These are phyloP conservation scores for Habrosyne pyritoides DNA, from an alignment of 2,888 invertebrate genomes.

Conservation along the genomic window DNA sequence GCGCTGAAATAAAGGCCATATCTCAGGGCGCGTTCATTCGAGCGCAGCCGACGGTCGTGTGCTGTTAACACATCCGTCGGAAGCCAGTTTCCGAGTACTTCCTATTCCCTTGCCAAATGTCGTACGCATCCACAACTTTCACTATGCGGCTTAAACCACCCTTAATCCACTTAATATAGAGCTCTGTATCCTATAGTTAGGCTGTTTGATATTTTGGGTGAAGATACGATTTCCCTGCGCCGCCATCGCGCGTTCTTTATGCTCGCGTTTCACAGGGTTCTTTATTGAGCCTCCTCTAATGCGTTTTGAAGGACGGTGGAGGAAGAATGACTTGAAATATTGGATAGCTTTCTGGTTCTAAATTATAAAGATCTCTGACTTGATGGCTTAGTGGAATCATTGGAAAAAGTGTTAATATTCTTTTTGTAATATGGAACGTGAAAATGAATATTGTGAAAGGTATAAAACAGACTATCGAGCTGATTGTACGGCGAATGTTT, in stretches of 20 bases:
- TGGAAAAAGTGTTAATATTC: too few relatives aligned
- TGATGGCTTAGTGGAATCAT: too few relatives aligned
- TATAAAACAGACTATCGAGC: neutral
- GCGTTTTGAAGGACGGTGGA: slow-evolving; percentile 34
- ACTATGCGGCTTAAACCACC: slow-evolving; percentile 10
- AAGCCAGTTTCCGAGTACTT: slow-evolving; percentile 39
- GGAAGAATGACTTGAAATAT: slow-evolving; percentile 29
- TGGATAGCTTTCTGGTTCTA: slow-evolving; percentile 6
- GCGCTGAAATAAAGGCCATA: slow-evolving; percentile 36
- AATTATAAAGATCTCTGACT: slow-evolving; percentile 6
- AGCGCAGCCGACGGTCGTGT: slow-evolving; percentile 13
- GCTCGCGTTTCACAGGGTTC: slow-evolving; percentile 37
- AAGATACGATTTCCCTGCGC: slow-evolving; percentile 34
- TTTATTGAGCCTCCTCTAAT: slow-evolving; percentile 46
- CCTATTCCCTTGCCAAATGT: slow-evolving; percentile 41
- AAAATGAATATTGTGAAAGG: neutral
- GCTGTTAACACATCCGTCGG: slow-evolving; percentile 51
- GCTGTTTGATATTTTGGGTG: slow-evolving; percentile 11
- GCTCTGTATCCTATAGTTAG: slow-evolving; percentile 7
- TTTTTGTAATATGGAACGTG: too few relatives aligned
- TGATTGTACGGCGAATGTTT: neutral
- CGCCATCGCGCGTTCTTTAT: slow-evolving; percentile 39
- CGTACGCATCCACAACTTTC: slow-evolving; percentile 28
- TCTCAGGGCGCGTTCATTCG: slow-evolving; percentile 21
- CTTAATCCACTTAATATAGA: slow-evolving; percentile 12